These are phyloP conservation scores for Dyspetes luteomarginatus DNA, from an alignment of 2,888 invertebrate species.

Conservation along the genomic window DNA sequence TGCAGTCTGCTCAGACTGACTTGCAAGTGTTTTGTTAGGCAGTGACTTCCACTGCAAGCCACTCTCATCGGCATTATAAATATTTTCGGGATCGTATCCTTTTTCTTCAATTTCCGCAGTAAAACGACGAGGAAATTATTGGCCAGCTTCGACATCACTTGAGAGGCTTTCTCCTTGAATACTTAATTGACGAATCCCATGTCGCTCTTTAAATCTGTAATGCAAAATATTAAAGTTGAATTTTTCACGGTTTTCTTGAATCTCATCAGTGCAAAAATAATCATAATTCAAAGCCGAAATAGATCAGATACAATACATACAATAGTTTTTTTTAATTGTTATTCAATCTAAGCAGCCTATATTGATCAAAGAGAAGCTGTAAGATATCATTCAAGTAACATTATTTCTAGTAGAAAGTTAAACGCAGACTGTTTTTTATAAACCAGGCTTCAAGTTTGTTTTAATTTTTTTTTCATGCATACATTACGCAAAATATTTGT, in stretches of 20 bases:
- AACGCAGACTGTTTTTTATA: not conserved
- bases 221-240: slow-evolving; percentile 35
- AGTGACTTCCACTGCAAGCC: slow-evolving; percentile 64
- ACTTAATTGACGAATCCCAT: slow-evolving; percentile 36
- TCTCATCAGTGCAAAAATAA: slow-evolving; percentile 8
- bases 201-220: slow-evolving; percentile 36
- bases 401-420: not conserved
- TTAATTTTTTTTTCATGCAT: slow-evolving; percentile 13
- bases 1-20: slow-evolving; percentile 62
- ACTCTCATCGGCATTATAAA: slow-evolving; percentile 67
- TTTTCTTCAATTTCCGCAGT: slow-evolving; percentile 8
- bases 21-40: slow-evolving; percentile 63
- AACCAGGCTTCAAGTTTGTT: not conserved
- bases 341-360: slow-evolving; percentile 23
- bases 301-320: slow-evolving; percentile 3
- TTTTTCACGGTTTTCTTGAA: slow-evolving; percentile 26
- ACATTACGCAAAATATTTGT: not conserved
- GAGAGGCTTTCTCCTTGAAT: slow-evolving; percentile 38
- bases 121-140: slow-evolving; percentile 17
- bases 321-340: not conserved
- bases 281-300: not conserved
- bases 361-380: not conserved
- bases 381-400: slow-evolving; percentile 7
- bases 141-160: slow-evolving; percentile 11
- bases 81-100: slow-evolving; percentile 47